Base-by-base conservation (phyloP, 2,113 vertebrate genomes). In the Amia ocellicauda region DNA sequence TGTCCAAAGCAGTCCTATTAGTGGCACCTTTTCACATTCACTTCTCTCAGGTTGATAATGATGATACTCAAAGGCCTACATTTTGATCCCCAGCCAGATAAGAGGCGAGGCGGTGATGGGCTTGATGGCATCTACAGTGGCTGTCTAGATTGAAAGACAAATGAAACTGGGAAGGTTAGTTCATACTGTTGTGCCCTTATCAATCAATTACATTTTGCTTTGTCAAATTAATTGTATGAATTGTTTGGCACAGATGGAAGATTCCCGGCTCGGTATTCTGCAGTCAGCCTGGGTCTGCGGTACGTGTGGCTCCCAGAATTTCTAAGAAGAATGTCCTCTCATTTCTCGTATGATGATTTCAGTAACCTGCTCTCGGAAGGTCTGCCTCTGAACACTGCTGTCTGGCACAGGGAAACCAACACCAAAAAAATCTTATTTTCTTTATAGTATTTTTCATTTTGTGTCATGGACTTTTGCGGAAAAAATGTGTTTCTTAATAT, bases 1-100 rank as follows among this genome's bases (percentile, higher is more conserved):
- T 82, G 82, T 88, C 82, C 81, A 80, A 80, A 76, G 59, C 80
- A 73, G 83, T 84, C 86, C 86, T 76, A 80, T 86, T 85, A 86
- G 81, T 68, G 62, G 67, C 72, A 66, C 75, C 83, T 83, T 87
- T 88, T 88, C 87, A 81, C 75, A 52, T 28, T 70, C 78, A 73
- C 83, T 84, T 79, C 80, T 80, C 81, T 85, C 73, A 22, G 73
- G 81, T 78, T 79, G 81, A 82, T 80, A 76, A 71, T 75, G 80
- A 83, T 73, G 63, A 53, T 42, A 72, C 66, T 83, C 79, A 83
- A 85, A 83, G 74, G 82, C 79, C 74, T 58, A 28, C 72, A 62
- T 78, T 82, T 80, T 59, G 84, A 90, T 89, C 77, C 62, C 74
- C 76, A 71, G 74, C 75, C 77, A 77, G 83, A 87, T 76, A 84